These are phyloP conservation scores for Abrostola triplasia DNA, from an alignment of 2,888 invertebrate genomes.

Conservation along the genomic window DNA sequence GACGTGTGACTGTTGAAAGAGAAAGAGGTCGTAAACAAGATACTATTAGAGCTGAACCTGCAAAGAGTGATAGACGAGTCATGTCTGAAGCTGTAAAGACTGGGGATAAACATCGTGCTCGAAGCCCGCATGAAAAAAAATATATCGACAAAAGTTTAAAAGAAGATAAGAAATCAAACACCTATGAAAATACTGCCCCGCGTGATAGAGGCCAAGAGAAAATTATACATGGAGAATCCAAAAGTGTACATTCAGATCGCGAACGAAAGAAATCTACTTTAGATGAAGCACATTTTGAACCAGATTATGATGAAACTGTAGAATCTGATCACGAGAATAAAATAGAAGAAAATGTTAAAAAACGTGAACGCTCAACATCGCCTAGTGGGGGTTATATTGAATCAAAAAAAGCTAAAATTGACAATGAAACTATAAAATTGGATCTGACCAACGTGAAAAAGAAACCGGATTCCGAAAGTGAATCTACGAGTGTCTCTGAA, in stretches of 20 bases:
- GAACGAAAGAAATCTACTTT: constrained; percentile 90
- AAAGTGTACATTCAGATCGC: constrained; percentile 68
- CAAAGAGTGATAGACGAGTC: constrained; percentile 71
- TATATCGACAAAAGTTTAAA: constrained; percentile 67
- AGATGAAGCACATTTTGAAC: constrained; percentile 92
- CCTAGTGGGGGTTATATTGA: constrained; percentile 64
- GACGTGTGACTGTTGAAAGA: constrained; percentile 85
- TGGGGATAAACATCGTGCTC: constrained; percentile 65
- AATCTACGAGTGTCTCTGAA: constrained; percentile 81
- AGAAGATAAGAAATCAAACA: constrained; percentile 66
- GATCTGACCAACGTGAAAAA: constrained; percentile 85
- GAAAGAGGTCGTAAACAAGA: constrained; percentile 80
- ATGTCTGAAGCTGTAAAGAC: constrained; percentile 66
- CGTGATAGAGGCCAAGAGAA: constrained; percentile 62
- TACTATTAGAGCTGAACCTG: constrained; percentile 60
- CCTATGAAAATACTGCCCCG: constrained; percentile 32
- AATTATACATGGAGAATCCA: constrained; percentile 58
- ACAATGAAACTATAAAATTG: constrained; percentile 82
- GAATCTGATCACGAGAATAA: constrained; percentile 90
- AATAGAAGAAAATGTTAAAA: constrained; percentile 78
- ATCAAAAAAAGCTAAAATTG: constrained; percentile 75
- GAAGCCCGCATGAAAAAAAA: constrained; percentile 69
- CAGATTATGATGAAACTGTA: constrained; percentile 91
- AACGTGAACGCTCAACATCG: constrained; percentile 77
- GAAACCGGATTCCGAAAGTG: constrained; percentile 82